Percentiles rank a stretch among this genome's conserved stretches.
These are phyloP conservation scores for Dasypolia templi DNA, from an alignment of 2,888 invertebrate species.

Conservation along the genomic window DNA sequence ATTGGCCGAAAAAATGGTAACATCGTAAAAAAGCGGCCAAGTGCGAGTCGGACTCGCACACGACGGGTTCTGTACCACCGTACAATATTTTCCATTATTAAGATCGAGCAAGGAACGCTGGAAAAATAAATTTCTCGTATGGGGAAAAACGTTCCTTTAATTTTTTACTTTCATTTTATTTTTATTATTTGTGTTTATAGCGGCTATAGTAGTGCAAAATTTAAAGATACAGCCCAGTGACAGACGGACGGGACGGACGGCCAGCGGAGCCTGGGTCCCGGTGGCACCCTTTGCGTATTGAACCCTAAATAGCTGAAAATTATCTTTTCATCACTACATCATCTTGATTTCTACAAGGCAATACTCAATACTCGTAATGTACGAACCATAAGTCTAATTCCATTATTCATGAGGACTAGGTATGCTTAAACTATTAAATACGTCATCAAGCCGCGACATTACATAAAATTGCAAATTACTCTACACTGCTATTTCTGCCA, in stretches of 20 bases:
- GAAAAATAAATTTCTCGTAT: too few species aligned
- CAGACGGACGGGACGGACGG: neutral
- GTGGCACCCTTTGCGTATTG: neutral
- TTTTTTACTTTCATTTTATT: too few species aligned
- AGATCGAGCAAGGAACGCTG: too few species aligned
- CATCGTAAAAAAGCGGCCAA: neutral
- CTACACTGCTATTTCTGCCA: neutral
- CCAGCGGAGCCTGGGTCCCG: neutral
- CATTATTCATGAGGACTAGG: conserved; percentile 38
- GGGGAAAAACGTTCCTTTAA: neutral
- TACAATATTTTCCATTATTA: neutral
- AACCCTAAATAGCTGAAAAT: neutral
- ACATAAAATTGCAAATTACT: conserved; percentile 28
- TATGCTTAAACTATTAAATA: conserved; percentile 17
- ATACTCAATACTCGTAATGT: neutral
- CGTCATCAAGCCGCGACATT: conserved; percentile 30
- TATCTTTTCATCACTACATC: neutral
- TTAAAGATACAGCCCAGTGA: neutral
- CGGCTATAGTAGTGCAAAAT: too few species aligned
- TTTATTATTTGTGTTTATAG: neutral
- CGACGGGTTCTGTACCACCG: neutral
- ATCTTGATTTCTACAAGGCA: conserved; percentile 15
- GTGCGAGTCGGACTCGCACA: neutral
- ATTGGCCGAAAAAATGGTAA: neutral
- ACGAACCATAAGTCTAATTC: conserved; percentile 1